These are phyloP conservation scores for Siniperca undulata DNA, from an alignment of 2,797 vertebrate genomes.

Conservation along the genomic window DNA sequence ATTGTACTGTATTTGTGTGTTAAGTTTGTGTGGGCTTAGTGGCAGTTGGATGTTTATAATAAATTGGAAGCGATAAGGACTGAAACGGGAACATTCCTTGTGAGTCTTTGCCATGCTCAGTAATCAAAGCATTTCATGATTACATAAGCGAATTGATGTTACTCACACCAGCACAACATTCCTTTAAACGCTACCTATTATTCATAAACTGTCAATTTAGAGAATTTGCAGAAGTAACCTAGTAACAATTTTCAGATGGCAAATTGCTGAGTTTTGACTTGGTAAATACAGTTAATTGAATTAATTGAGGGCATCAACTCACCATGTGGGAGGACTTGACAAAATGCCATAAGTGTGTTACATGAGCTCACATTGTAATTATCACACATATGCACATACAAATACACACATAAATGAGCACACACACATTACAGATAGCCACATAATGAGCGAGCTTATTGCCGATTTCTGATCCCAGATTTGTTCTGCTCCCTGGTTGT, in stretches of 20 bases:
- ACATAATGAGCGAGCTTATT: constrained; percentile 71
- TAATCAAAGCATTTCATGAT: constrained; percentile 82
- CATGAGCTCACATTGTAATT: constrained; percentile 74
- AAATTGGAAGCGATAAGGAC: constrained; percentile 63
- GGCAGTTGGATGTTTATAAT: constrained; percentile 55
- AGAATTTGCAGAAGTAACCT: constrained; percentile 80
- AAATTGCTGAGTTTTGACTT: constrained; percentile 81
- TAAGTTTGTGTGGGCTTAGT: constrained; percentile 32
- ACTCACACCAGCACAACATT: constrained; percentile 76
- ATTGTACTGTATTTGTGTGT: constrained; percentile 14
- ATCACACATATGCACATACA: constrained; percentile 63
- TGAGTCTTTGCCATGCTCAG: constrained; percentile 62
- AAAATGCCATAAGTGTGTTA: constrained; percentile 81
- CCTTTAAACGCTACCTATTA: constrained; percentile 83
- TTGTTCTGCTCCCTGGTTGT: constrained; percentile 57
- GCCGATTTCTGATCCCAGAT: constrained; percentile 68
- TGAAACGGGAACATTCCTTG: constrained; percentile 66
- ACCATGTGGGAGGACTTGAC: constrained; percentile 84
- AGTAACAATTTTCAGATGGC: constrained; percentile 75
- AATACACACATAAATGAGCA: constrained; percentile 37
- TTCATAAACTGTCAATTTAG: constrained; percentile 86
- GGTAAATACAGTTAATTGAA: constrained; percentile 78
- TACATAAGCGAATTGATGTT: constrained; percentile 77
- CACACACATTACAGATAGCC: constrained; percentile 47
- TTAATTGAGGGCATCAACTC: constrained; percentile 83